A percentile compares a stretch with the other conserved stretches of the same genome.
phyloP scores from a whole-genome alignment of 2,113 vertebrate genomes.

The Desmodus rotundus region DNA sequence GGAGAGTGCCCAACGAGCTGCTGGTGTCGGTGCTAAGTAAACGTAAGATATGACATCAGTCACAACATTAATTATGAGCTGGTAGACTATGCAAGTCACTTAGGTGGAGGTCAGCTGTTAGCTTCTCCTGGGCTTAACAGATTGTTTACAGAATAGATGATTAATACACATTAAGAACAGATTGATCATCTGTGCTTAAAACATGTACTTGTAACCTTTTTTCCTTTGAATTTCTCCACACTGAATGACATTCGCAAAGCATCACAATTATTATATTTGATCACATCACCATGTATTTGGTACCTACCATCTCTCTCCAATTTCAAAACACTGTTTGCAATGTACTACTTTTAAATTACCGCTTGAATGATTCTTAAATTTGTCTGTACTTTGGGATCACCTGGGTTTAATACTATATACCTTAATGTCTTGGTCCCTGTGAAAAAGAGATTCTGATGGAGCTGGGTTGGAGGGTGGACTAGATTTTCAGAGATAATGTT shows the following conservation, averaged over 20 bases:
- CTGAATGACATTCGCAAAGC: background rate
- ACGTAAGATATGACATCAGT: accelerated
- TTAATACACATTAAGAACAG: background rate
- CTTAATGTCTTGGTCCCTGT: background rate
- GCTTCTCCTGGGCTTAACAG: background rate
- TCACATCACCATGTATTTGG: background rate
- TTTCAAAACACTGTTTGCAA: background rate
- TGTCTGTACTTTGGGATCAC: background rate
- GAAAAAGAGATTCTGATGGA: background rate
- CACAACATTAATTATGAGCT: background rate
- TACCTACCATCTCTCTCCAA: background rate
- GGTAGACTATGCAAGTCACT: background rate
- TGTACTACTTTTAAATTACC: background rate
- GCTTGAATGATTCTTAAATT: background rate
- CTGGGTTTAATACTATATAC: background rate
- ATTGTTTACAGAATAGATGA: background rate
- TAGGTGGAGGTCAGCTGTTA: background rate
- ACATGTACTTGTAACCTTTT: background rate
- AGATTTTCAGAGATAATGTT: background rate
- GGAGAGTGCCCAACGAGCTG: too few relatives aligned
- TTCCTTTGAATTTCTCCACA: background rate
- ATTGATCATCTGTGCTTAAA: background rate
- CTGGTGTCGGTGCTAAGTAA: background rate
- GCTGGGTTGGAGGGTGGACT: background rate
- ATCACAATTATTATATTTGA: background rate